Conservation (phyloP, 2,113 vertebrate genomes). For the Diphyllodes magnificus region DNA sequence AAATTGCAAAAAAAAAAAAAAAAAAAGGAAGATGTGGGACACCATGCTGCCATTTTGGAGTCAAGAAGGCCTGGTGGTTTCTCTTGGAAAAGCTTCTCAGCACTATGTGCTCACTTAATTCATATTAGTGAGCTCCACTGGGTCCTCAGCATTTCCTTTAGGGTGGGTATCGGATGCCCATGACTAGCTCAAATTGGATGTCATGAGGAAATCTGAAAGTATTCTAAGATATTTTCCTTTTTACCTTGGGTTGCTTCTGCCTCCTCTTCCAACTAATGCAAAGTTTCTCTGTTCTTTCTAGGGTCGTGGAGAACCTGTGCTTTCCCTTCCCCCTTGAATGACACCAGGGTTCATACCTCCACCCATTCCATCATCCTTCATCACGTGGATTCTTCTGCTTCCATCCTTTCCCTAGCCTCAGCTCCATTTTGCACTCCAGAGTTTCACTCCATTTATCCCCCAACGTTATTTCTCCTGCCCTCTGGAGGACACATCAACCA, state of each 20-base stretch:
- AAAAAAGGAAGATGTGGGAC: neutral
- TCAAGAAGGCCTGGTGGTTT: neutral
- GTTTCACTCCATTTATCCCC: neutral
- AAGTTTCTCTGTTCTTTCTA: neutral
- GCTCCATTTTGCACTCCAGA: neutral
- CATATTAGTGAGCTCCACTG: neutral
- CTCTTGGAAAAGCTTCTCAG: neutral
- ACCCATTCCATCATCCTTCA: neutral
- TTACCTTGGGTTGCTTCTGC: neutral
- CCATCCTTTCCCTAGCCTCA: neutral
- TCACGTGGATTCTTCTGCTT: neutral
- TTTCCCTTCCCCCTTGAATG: neutral
- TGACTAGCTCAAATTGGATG: neutral
- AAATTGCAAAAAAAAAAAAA: neutral
- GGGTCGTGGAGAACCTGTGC: neutral
- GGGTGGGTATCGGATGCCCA: neutral
- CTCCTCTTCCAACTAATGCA: neutral
- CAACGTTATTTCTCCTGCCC: neutral
- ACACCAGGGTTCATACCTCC: neutral
- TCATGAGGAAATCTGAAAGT: neutral
- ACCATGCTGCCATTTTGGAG: accelerated
- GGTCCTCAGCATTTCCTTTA: neutral
- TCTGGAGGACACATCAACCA: neutral
- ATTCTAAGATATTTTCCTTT: neutral
- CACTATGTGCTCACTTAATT: neutral